Evolutionary conservation across 1,140 invertebrate species (phyloP), one percentile per base, ranked within the genome.

Genomic region (Euglossa dilemma): DNA sequence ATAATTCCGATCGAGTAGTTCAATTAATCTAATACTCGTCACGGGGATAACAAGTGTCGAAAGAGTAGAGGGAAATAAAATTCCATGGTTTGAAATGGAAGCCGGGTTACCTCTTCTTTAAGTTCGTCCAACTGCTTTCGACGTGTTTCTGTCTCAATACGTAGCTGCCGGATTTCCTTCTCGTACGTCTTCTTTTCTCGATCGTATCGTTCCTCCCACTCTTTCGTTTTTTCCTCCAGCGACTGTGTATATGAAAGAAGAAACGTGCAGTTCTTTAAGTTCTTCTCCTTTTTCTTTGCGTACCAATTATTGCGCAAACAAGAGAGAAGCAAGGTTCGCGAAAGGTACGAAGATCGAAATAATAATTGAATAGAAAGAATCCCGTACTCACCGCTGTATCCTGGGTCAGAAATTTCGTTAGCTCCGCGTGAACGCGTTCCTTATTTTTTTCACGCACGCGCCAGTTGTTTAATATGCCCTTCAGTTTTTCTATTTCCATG

Each of bases 121-220:
- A 93, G 91, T 73, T 91, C 77, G n/a, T 90, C 86, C 59, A 93
- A 85, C 69, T 89, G 84, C 66, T 87, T 80, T 57, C 71, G 82
- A 73, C 88, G 87, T 43, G 88, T 81, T 85, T 91, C 89, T 87
- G 94, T 94, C 89, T 93, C 91, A 43, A 89, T 88, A 57, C 84
- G 85, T 45, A 94, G 80, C 70, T 79, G 79, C 18, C 84, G 80
- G 77, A 94, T 93, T 69, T 92, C 89, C 25, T 75, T 88, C 79
- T 92, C 91, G 82, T 93, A 93, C 61, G 73, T 87, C 84, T 87
- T 73, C 66, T 86, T 87, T 85, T 94, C 93, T 9, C 69, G 69
- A 50, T 87, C 80, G 66, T 92, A 90, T 47, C 90, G 89, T 59
- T 90, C 74, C 9, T 78, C 80, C 93, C 94, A 94, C 25, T 91